Base-by-base conservation (phyloP, 2,797 vertebrate species). In the Sebastes oblongus region DNA sequence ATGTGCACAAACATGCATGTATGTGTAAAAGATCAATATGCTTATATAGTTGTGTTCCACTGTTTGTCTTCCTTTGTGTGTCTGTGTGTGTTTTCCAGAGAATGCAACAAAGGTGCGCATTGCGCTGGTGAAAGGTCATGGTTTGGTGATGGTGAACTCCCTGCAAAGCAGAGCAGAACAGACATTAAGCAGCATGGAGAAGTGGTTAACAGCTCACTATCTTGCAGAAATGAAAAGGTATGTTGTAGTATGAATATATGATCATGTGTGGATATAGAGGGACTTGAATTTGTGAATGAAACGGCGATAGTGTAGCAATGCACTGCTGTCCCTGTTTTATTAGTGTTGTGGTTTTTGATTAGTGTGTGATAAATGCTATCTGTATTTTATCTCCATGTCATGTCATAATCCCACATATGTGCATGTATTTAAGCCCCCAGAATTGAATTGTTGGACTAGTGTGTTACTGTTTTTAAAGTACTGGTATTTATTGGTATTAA, bases 211-310 rank as follows among this genome's bases (percentile, higher is more conserved):
- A 16, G 89, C 90, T 22, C 92, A 78, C 39, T 98, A 96, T 85
- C 84, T 96, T 77, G 93, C 91, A 42, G 97, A 97, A 92, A 96
- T 97, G 96, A 94, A 95, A 81, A 97, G 98, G 98, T 98, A 95
- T 91, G 81, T 46, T 13, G 8, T 20, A 24, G 29, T 46, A 14
- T 27, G 64, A 34, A 25, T 24, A 14, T n/a, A 2, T 1, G 32
- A 18, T 50, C 22, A 34, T 18, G 9, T 69, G 29, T 66, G 12
- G 2, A 39, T 27, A 5, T 59, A 58, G 6, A 30, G 4, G 7
- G 10, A n/a, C 1, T 10, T 36, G 6, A 8, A 59, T 58, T n/a
- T 65, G 14, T 42, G 72, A 72, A 7, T 78, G 11, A 59, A 80
- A 8, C 36, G 27, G 46, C 25, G 39, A 54, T 42, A 62, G 8